Percentiles rank a stretch among this genome's conserved stretches.
These are phyloP conservation scores for Lydus trimaculatus DNA, from an alignment of 2,888 invertebrate species.

Conservation along the genomic window DNA sequence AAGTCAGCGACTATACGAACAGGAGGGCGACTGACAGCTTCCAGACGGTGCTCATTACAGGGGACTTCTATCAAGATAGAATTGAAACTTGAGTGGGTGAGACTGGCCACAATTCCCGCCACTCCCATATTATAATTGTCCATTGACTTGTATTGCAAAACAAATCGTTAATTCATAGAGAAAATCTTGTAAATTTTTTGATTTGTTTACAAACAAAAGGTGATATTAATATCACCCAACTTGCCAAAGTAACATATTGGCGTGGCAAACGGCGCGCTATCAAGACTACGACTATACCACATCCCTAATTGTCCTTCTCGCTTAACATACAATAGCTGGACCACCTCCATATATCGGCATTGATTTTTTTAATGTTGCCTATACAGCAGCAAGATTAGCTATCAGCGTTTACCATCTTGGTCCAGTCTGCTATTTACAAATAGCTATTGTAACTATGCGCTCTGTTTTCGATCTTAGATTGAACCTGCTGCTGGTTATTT, in stretches of 20 bases:
- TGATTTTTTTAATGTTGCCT: constrained; percentile 58
- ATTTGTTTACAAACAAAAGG: constrained; percentile 13
- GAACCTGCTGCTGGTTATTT: constrained; percentile 36
- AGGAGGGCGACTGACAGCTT: constrained; percentile 48
- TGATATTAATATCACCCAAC: constrained; percentile 20
- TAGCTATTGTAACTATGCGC: constrained; percentile 53
- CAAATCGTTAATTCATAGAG: too few species aligned
- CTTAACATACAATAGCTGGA: constrained; percentile 57
- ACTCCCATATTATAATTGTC: constrained; percentile 20
- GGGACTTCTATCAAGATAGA: constrained; percentile 47
- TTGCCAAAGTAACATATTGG: constrained; percentile 39
- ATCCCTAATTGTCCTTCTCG: constrained; percentile 54
- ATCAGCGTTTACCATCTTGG: constrained; percentile 56
- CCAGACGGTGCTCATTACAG: constrained; percentile 53
- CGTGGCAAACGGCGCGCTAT: constrained; percentile 29
- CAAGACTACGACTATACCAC: constrained; percentile 31
- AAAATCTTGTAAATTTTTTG: constrained; percentile 16
- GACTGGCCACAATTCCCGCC: constrained; percentile 35
- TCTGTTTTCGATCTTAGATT: constrained; percentile 43
- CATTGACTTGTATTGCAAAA: neutral
- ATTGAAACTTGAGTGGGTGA: constrained; percentile 38
- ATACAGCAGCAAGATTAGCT: constrained; percentile 55
- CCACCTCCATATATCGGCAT: constrained; percentile 54
- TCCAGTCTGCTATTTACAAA: constrained; percentile 57
- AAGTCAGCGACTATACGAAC: constrained; percentile 20